Percentiles rank a stretch among this genome's conserved stretches.
Conservation (phyloP, 2,797 vertebrate genomes). For the Petrocephalus schoutedeni region DNA sequence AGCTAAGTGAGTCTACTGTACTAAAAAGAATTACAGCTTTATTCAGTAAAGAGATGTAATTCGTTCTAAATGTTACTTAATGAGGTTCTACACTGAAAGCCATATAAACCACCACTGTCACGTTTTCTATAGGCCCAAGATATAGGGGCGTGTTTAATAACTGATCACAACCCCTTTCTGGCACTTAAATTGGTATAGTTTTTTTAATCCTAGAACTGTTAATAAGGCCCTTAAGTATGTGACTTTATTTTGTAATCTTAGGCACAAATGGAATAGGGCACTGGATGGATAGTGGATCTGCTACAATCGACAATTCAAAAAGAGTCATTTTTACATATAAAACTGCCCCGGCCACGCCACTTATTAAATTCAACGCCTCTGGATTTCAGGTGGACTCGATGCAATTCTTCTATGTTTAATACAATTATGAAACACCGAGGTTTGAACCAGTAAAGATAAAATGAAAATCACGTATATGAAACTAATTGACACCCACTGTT, state of each 20-base stretch:
- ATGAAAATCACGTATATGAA: constrained; percentile 65
- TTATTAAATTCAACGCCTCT: constrained; percentile 18
- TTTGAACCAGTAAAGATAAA: constrained; percentile 20
- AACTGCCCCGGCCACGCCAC: neutral
- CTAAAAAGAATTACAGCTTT: neutral
- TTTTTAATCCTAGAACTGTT: neutral
- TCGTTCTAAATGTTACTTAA: neutral
- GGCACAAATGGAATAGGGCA: neutral
- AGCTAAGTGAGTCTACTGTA: neutral
- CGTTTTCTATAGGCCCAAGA: neutral
- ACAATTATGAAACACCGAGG: constrained; percentile 14
- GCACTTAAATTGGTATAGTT: neutral
- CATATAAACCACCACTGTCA: neutral
- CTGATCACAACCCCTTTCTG: neutral
- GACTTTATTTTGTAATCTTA: neutral
- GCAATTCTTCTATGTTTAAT: constrained; percentile 5
- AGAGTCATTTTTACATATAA: neutral
- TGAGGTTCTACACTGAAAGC: neutral
- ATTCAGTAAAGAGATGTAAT: neutral
- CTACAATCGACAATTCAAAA: neutral
- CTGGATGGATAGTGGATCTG: neutral
- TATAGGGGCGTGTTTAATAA: constrained; percentile 15
- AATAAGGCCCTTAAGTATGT: neutral
- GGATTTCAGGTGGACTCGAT: neutral
- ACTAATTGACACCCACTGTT: constrained; percentile 70